These are phyloP conservation scores for Campylorhamphus procurvoides DNA, from an alignment of 2,113 vertebrate species.

Conservation along the genomic window DNA sequence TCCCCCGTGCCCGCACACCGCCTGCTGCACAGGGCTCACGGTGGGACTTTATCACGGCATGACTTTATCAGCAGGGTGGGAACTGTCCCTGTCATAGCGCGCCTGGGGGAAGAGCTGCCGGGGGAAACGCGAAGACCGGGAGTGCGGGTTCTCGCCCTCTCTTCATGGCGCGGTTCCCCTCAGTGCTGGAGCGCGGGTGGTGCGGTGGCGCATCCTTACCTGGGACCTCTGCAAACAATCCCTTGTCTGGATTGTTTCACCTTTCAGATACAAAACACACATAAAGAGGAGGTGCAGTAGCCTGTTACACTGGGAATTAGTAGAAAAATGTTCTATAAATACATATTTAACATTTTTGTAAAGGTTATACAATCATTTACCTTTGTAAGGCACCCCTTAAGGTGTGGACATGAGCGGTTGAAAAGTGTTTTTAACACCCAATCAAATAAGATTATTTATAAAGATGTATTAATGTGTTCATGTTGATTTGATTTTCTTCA, in stretches of 20 bases:
- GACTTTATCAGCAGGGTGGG: rapidly evolving
- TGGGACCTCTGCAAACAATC: background rate
- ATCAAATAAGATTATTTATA: background rate
- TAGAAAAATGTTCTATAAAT: background rate
- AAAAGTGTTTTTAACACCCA: background rate
- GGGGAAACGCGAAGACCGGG: rapidly evolving
- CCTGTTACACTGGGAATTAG: rapidly evolving
- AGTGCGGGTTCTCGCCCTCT: rapidly evolving
- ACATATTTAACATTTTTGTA: rapidly evolving
- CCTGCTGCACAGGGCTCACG: rapidly evolving
- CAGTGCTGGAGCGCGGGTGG: rapidly evolving
- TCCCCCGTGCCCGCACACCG: background rate
- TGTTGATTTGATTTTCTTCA: rapidly evolving
- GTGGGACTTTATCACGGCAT: background rate
- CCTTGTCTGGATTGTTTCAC: rapidly evolving
- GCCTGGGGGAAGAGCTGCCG: background rate
- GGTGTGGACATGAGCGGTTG: no score
- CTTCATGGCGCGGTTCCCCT: rapidly evolving
- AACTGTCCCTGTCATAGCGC: background rate
- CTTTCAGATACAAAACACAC: background rate
- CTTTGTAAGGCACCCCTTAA: background rate
- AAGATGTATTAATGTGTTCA: rapidly evolving
- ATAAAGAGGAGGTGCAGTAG: no score
- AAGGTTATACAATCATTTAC: background rate
- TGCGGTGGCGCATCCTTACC: background rate